Evolutionary conservation across 2,888 invertebrate genomes (phyloP).

Genomic region (Microctonus brassicae): DNA sequence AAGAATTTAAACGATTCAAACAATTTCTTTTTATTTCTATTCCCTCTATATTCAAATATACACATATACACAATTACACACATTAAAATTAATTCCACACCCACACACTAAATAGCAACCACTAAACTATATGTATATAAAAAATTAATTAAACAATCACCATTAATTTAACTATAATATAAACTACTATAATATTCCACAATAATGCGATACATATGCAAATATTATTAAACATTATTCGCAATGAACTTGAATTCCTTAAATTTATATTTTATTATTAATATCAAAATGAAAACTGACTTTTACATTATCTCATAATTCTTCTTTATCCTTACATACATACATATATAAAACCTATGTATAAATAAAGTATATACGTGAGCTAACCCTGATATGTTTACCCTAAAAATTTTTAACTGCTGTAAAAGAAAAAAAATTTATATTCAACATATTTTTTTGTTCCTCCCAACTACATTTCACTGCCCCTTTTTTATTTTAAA

Average conservation of each 20-base stretch:
- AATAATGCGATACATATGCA: not conserved
- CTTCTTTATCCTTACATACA: not conserved
- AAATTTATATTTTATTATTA: not conserved
- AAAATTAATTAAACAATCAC: not conserved
- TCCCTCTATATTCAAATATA: not conserved
- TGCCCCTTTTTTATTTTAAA: not conserved
- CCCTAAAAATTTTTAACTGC: not conserved
- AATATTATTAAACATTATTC: not conserved
- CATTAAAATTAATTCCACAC: not conserved
- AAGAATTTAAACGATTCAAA: conserved; percentile 59
- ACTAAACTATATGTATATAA: not conserved
- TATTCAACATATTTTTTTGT: not conserved
- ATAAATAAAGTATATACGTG: too few species aligned
- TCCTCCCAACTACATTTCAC: not conserved
- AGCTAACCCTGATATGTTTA: not conserved
- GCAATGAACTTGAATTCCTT: not conserved
- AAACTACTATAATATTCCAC: not conserved
- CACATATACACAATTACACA: not conserved
- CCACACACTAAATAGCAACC: not conserved
- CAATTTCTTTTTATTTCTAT: conserved; percentile 28
- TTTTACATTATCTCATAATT: not conserved
- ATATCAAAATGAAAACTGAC: not conserved
- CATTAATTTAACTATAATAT: not conserved
- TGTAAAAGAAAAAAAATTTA: not conserved
- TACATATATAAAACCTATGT: not conserved